Evolutionary conservation across 2,113 vertebrate genomes (phyloP), one percentile per base, ranked within the genome.

Genomic region (Notiomystis cincta): DNA sequence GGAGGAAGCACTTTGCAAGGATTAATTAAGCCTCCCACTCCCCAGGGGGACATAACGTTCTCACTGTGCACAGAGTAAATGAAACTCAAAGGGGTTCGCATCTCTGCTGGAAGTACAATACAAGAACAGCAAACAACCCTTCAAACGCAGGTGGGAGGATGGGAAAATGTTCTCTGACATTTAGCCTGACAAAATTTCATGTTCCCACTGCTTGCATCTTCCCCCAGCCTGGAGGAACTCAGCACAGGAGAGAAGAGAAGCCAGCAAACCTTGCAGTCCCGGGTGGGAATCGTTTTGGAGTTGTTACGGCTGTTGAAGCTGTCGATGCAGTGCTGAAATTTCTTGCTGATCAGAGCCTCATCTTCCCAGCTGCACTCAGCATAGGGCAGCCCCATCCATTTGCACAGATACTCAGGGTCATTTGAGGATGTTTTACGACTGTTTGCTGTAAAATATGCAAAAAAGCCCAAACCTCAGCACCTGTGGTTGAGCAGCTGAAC

Each of bases 341-440:
- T 99, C 97, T 98, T 99, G n/a, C 97, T 97, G 19, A 99, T 98
- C 91, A 99, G 92, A 27, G 99, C 99, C 7, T 99, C 99, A 3
- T 99, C 99, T 65, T 99, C 99, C 99, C 99, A 99, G 98, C 99
- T 99, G 96, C 99, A 99, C 87, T 99, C 99, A 0, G 99, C 98
- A 40, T 99, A 99, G 1, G 99, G 99, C 48, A 99, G 97, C 15
- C 99, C 99, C 99, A 99, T 99, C 99, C 99, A 99, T 85, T 99
- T 99, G 90, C 99, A 99, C 1, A 99, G 96, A 91, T 99, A 99
- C 57, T 99, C 99, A 0, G 99, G 99, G 70, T 99, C 99, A 38
- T 99, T 98, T 1, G 99, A 99, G 64, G 98, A 98, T 11, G 98
- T 97, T 97, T 99, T 99, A 82, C 99, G 98, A 94, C 98, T 99